Evolutionary conservation across 2,888 invertebrate species (phyloP).

Genomic region (Eucriotettix oculatus): DNA sequence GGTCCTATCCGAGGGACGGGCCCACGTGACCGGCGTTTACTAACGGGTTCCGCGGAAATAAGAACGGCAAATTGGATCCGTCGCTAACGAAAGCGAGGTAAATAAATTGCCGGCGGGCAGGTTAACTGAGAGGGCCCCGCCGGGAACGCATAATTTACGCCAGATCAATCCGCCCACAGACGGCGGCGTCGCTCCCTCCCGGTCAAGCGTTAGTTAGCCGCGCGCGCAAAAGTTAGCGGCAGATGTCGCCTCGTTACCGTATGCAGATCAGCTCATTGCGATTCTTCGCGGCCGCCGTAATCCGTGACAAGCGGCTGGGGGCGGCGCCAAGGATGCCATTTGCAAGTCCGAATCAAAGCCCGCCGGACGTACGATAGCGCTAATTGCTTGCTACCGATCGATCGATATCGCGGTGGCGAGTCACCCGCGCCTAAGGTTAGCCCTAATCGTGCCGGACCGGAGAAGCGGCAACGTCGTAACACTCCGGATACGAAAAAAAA

Average conservation of each 20-base stretch:
- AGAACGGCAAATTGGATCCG: background rate
- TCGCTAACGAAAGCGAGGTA: background rate
- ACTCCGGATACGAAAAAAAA: no score
- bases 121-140: background rate
- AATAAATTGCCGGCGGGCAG: background rate
- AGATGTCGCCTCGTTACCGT: conserved; percentile 12
- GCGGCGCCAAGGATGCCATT: background rate
- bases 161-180: no score
- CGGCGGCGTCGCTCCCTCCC: background rate
- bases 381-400: no score
- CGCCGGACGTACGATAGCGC: no score
- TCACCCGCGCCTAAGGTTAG: no score
- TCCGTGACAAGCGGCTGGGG: conserved; percentile 9
- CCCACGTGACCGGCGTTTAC: background rate
- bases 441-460: no score
- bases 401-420: no score
- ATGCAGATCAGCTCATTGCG: conserved; percentile 13
- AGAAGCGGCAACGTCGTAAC: no score
- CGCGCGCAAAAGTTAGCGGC: conserved; percentile 4
- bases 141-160: background rate
- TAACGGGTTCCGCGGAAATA: background rate
- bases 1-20: background rate
- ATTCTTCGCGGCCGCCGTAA: conserved; percentile 12
- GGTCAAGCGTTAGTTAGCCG: background rate
- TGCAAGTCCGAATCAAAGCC: no score